phyloP scores from a whole-genome alignment of 2,888 invertebrate species.

The Odontocolon sp. region DNA sequence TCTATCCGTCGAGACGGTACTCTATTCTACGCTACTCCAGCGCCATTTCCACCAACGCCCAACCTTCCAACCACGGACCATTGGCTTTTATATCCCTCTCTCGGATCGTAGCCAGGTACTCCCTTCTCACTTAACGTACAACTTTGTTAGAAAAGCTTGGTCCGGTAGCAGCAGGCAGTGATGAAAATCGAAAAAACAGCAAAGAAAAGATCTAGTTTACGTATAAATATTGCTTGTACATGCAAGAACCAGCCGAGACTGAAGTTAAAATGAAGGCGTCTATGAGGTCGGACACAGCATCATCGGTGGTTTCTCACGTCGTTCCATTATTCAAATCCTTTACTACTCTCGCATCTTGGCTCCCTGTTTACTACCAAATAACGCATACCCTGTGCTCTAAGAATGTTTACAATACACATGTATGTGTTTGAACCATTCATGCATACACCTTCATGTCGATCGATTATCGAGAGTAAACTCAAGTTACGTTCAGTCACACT shows the following conservation, averaged over 20 bases:
- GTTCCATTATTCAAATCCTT: slow-evolving; percentile 56
- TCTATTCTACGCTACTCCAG: slow-evolving; percentile 35
- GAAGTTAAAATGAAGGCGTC: slow-evolving; percentile 40
- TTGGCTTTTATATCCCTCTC: slow-evolving; percentile 56
- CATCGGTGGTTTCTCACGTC: slow-evolving; percentile 22
- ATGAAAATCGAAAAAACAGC: slow-evolving; percentile 51
- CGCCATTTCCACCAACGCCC: slow-evolving; percentile 28
- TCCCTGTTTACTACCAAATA: slow-evolving; percentile 22
- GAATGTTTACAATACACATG: too few relatives aligned
- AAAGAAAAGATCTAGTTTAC: slow-evolving; percentile 20
- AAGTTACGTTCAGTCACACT: too few relatives aligned
- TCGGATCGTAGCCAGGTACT: slow-evolving; percentile 43
- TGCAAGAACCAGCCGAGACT: slow-evolving; percentile 18
- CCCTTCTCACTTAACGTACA: slow-evolving; percentile 48
- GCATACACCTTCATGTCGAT: too few relatives aligned
- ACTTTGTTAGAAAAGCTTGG: slow-evolving; percentile 50
- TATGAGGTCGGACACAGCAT: slow-evolving; percentile 25
- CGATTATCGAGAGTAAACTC: too few relatives aligned
- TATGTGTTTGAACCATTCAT: slow-evolving; percentile 3
- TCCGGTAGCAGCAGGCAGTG: slow-evolving; percentile 32
- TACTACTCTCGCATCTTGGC: slow-evolving; percentile 32
- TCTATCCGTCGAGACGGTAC: slow-evolving; percentile 42
- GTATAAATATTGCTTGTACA: not conserved
- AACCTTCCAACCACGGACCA: slow-evolving; percentile 43
- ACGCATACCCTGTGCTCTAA: slow-evolving; percentile 8